These are phyloP conservation scores for Proales similis DNA, from an alignment of 1,140 invertebrate species.

Conservation along the genomic window DNA sequence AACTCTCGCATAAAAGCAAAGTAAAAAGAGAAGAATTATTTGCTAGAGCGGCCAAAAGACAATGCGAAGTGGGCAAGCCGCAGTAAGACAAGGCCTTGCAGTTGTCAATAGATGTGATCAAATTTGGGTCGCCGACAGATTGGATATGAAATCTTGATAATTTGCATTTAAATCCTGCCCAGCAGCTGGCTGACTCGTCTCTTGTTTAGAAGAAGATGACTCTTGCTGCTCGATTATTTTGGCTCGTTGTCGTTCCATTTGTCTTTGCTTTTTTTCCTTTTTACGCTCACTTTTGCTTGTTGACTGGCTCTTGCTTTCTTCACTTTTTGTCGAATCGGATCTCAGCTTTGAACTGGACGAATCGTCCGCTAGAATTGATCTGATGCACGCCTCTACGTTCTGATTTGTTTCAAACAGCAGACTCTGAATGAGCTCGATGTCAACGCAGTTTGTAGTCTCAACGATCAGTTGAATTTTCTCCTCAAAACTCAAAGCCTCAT, in stretches of 20 bases:
- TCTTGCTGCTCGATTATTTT: constrained; percentile 9
- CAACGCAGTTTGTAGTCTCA: background rate
- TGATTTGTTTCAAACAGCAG: constrained; percentile 3
- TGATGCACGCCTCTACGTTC: constrained; percentile 2
- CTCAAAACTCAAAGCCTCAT: no score
- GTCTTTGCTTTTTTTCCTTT: constrained; percentile 25
- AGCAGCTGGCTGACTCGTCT: no score
- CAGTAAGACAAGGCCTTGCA: no score
- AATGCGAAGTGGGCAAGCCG: no score
- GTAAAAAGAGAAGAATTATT: no score
- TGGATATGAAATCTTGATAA: no score
- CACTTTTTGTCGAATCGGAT: constrained; percentile 2
- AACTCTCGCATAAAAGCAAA: no score
- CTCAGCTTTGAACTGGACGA: background rate
- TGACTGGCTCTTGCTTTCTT: background rate
- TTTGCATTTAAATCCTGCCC: no score
- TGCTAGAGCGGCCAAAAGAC: no score
- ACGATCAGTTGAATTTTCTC: constrained; percentile 11
- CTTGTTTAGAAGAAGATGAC: no score
- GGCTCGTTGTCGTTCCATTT: constrained; percentile 21
- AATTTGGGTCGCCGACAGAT: no score
- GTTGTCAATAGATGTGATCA: no score
- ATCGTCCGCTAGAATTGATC: constrained; percentile 10
- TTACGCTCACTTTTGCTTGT: constrained; percentile 20
- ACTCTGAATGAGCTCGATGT: background rate